Evolutionary conservation across 1,140 invertebrate species (phyloP), one percentile per base, ranked within the genome.

Genomic region (Dendrolimus kikuchii): DNA sequence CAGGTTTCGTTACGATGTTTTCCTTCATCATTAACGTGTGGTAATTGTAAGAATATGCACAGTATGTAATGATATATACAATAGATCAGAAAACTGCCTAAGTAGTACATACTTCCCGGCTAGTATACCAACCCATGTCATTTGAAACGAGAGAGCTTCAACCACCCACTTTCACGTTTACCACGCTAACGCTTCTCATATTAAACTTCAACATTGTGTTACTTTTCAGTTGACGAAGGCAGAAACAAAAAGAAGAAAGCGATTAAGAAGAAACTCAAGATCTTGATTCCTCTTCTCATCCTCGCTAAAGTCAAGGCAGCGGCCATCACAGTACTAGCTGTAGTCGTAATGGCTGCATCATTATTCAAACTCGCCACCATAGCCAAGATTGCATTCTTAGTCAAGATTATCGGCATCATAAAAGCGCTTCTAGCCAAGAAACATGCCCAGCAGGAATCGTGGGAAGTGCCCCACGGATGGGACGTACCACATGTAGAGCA

Each of bases 381-480:
- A 5, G 77, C 77, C 49, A 86, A 86, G 68, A 77, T 86, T 4
- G 83, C 81, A 0, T 86, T 86, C 58, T 69, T 84, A 6, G 74
- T 80, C 44, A 86, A 86, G 51, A 57, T 77, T 37, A 74, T 86
- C 39, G 68, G 74, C 6, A 65, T 81, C 50, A 53, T 84, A 49
- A 86, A 86, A 55, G 68, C 66, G 60, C 84, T 95, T 1, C 78
- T 95, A 40, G 92, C 90, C 36, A 89, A 89, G 62, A 94, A 94
- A 67, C 88, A 90, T 49, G 86, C 89, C 44, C 90, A 90, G 41
- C 89, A 91, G 62, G 91, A 90, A 54, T 92, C 93, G 64, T 92
- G 92, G 53, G 91, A 90, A 2, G 38, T 70, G 9, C 90, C 91
- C 66, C 93, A 93, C 72, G 93, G 93, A 64, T 91, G 91, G 39